These are phyloP conservation scores for Macaria liturata DNA, from an alignment of 2,888 invertebrate species.

Conservation along the genomic window DNA sequence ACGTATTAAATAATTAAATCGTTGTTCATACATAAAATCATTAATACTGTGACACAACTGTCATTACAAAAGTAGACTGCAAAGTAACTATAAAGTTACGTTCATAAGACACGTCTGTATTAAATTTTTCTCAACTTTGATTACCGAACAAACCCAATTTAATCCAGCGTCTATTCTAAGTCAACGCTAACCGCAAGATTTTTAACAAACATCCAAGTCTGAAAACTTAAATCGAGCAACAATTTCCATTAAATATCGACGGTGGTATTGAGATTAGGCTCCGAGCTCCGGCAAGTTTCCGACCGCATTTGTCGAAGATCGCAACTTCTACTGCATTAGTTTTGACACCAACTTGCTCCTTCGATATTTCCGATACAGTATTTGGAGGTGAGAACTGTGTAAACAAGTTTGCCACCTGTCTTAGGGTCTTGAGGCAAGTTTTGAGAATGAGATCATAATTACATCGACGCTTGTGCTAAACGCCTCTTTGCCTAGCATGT, in stretches of 20 bases:
- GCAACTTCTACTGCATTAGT: constrained; percentile 64
- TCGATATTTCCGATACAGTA: constrained; percentile 22
- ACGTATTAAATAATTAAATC: too few species aligned
- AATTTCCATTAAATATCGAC: constrained; percentile 31
- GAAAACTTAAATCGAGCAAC: constrained; percentile 19
- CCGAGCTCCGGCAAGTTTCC: constrained; percentile 52
- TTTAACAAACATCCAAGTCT: constrained; percentile 12
- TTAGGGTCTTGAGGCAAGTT: neutral
- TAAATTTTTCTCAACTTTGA: too few species aligned
- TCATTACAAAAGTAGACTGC: too few species aligned
- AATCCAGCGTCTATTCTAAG: too few species aligned
- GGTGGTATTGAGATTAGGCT: constrained; percentile 32
- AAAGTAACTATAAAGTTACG: too few species aligned
- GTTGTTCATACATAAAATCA: too few species aligned
- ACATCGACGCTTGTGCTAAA: too few species aligned
- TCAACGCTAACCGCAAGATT: neutral
- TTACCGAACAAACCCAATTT: too few species aligned
- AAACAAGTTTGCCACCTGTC: constrained; percentile 9
- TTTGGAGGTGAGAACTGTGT: constrained; percentile 26
- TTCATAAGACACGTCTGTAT: too few species aligned
- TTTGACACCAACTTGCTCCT: constrained; percentile 62
- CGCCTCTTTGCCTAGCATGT: too few species aligned
- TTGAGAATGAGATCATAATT: too few species aligned
- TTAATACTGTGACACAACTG: too few species aligned
- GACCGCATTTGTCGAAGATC: constrained; percentile 70